Conservation (phyloP, 2,888 invertebrate genomes). For the Oscheius sp. region DNA sequence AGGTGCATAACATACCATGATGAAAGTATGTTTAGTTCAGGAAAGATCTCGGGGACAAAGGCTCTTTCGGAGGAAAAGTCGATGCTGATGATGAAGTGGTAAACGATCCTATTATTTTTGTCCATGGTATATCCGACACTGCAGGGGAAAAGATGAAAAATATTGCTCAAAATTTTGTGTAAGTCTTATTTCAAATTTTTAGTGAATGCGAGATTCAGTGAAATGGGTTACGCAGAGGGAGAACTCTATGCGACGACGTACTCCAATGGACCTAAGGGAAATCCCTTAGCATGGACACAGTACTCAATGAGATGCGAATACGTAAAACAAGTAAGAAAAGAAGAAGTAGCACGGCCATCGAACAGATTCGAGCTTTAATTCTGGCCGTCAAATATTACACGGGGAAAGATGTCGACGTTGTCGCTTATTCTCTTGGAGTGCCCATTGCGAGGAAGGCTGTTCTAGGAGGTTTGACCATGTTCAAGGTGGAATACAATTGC, state of each 20-base stretch:
- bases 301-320: conserved; percentile 72
- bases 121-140: conserved; percentile 72
- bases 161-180: conserved; percentile 59
- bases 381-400: conserved; percentile 72
- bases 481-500: background rate
- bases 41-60: conserved; percentile 47
- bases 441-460: conserved; percentile 70
- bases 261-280: conserved; percentile 70
- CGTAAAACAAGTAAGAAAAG: conserved; percentile 65
- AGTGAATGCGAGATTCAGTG: conserved; percentile 35
- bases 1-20: conserved; percentile 28
- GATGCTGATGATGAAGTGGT: conserved; percentile 33
- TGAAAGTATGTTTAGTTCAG: conserved; percentile 2
- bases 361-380: conserved; percentile 69
- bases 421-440: conserved; percentile 72
- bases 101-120: conserved; percentile 67
- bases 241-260: conserved; percentile 72
- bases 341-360: too few species aligned
- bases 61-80: conserved; percentile 47
- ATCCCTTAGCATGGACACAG: conserved; percentile 66
- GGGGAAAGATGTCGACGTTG: conserved; percentile 67
- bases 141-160: conserved; percentile 64
- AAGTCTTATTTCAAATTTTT: background rate
- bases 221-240: conserved; percentile 59
- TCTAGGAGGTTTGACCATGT: conserved; percentile 61